phyloP scores from a whole-genome alignment of 2,888 invertebrate genomes.

The Latrodectus hesperus region DNA sequence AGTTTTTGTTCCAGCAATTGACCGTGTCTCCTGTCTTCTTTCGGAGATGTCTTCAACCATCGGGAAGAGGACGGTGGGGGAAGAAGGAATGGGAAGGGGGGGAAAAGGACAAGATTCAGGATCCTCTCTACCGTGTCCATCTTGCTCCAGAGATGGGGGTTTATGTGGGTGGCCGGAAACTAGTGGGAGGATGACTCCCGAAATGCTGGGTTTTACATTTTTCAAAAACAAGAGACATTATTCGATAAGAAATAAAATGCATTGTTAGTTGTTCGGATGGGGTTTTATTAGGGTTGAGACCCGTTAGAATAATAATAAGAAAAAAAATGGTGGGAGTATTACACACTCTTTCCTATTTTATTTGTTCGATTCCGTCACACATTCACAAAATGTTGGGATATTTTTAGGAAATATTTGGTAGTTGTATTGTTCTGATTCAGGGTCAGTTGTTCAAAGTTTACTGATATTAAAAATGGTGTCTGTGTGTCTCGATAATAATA shows the following conservation, averaged over 20 bases:
- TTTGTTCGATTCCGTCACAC: too few species aligned
- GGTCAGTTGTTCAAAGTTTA: too few species aligned
- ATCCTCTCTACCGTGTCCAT: slow-evolving; percentile 15
- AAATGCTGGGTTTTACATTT: neutral
- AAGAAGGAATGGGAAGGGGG: neutral
- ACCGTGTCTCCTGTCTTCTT: slow-evolving; percentile 61
- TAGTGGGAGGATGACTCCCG: slow-evolving; percentile 3
- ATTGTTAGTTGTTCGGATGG: neutral
- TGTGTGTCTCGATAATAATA: too few species aligned
- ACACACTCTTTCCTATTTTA: too few species aligned
- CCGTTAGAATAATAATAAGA: too few species aligned
- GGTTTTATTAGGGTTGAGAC: too few species aligned
- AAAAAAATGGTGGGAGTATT: too few species aligned
- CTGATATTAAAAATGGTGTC: too few species aligned
- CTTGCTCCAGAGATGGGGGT: slow-evolving; percentile 4
- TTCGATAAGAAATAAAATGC: neutral
- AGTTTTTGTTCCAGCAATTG: slow-evolving; percentile 64
- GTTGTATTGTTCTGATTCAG: too few species aligned
- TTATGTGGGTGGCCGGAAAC: slow-evolving; percentile 39
- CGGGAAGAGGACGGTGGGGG: neutral
- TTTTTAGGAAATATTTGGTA: too few species aligned
- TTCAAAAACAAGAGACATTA: neutral
- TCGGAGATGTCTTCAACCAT: slow-evolving; percentile 2
- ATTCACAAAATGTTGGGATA: too few species aligned
- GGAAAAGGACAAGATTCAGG: neutral